Percentiles rank a stretch among this genome's conserved stretches.
Evolutionary conservation across 2,113 vertebrate species (phyloP).

Genomic region (Casuarius casuarius): DNA sequence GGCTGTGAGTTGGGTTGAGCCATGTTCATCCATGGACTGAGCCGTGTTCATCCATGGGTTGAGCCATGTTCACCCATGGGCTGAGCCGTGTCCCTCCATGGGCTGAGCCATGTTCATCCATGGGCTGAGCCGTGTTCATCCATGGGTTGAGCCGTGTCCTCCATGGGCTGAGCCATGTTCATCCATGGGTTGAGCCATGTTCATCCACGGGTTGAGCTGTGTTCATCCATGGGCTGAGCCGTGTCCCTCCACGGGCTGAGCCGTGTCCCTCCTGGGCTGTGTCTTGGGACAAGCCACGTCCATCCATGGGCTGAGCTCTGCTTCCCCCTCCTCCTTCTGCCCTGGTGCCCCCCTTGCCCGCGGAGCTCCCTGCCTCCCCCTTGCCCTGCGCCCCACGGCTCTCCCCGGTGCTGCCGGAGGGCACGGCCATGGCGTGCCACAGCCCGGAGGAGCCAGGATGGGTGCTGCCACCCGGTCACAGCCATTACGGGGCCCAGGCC

Average conservation of each 20-base stretch:
- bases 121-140: not conserved
- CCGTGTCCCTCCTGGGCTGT: not conserved
- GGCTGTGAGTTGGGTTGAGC: too few relatives aligned
- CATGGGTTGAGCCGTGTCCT: not conserved
- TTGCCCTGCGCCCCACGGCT: not conserved
- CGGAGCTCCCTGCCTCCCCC: not conserved
- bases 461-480: not conserved
- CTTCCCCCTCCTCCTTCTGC: not conserved
- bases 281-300: not conserved
- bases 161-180: too few relatives aligned
- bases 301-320: not conserved
- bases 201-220: too few relatives aligned
- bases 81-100: not conserved
- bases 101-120: not conserved
- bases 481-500: too few relatives aligned
- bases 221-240: not conserved
- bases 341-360: not conserved
- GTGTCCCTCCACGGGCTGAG: fast-evolving
- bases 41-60: too few relatives aligned
- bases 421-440: fast-evolving
- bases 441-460: not conserved
- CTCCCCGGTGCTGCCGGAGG: too few relatives aligned
- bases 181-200: too few relatives aligned
- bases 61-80: too few relatives aligned
- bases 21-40: not conserved